Percentiles rank a stretch among this genome's conserved stretches.
These are phyloP conservation scores for Chamaetylas fuelleborni DNA, from an alignment of 2,113 vertebrate genomes.

Conservation along the genomic window DNA sequence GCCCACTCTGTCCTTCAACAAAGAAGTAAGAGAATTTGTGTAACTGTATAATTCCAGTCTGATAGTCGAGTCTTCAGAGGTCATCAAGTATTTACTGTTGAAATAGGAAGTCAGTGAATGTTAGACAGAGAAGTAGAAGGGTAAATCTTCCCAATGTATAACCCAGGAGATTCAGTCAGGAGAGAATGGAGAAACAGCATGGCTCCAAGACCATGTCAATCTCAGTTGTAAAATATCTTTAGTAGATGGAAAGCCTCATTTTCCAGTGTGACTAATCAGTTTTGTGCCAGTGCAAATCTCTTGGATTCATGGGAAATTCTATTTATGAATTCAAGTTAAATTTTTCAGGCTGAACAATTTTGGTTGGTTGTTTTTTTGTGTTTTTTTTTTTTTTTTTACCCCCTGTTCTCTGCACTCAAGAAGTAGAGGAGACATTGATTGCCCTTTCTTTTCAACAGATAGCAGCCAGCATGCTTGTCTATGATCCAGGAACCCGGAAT, in stretches of 20 bases:
- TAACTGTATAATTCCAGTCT: background rate
- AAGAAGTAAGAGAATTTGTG: background rate
- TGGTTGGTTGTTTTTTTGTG: background rate
- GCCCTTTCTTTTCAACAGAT: background rate
- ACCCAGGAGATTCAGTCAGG: background rate
- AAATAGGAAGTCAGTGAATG: background rate
- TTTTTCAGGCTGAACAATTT: background rate
- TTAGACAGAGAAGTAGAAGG: background rate
- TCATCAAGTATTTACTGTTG: background rate
- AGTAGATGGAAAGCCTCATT: background rate
- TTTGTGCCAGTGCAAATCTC: background rate
- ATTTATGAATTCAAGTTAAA: background rate
- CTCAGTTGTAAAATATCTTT: constrained; percentile 16
- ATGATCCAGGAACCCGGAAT: background rate
- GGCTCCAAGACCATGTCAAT: background rate
- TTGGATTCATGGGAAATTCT: background rate
- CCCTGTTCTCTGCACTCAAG: background rate
- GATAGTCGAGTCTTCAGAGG: background rate
- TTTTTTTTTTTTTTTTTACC: background rate
- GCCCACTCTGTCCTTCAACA: background rate
- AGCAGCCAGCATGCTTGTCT: background rate
- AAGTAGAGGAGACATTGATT: background rate
- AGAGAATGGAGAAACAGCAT: constrained; percentile 2
- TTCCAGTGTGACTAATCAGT: constrained; percentile 26
- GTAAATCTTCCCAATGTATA: background rate